These are phyloP conservation scores for Apotomis capreana DNA, from an alignment of 2,888 invertebrate species.

Conservation along the genomic window DNA sequence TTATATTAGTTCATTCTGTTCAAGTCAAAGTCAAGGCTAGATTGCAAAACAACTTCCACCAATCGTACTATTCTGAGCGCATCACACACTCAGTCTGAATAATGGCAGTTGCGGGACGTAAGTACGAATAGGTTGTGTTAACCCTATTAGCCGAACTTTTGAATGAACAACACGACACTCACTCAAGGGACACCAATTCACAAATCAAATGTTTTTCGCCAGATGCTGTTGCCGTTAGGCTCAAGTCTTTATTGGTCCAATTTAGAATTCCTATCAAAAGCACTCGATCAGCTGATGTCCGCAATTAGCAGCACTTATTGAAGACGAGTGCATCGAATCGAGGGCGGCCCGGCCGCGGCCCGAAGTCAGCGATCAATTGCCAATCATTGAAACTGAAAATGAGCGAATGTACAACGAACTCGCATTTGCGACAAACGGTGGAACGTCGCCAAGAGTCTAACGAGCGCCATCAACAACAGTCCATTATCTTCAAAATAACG, in stretches of 20 bases:
- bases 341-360: too few species aligned
- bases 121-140: too few species aligned
- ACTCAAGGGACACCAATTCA: neutral
- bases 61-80: too few species aligned
- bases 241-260: neutral
- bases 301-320: conserved; percentile 1
- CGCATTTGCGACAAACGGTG: conserved; percentile 14
- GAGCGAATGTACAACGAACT: conserved; percentile 1
- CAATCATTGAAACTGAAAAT: neutral
- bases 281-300: neutral
- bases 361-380: conserved; percentile 9
- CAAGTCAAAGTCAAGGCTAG: too few species aligned
- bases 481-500: conserved; percentile 11
- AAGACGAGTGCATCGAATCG: neutral
- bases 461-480: conserved; percentile 4
- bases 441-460: conserved; percentile 29
- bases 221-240: neutral
- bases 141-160: too few species aligned
- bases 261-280: neutral
- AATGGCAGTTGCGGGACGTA: too few species aligned
- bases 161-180: too few species aligned
- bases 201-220: neutral
- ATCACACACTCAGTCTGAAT: too few species aligned
- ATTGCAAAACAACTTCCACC: too few species aligned
- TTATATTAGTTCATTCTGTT: too few species aligned